Evolutionary conservation across 1,140 invertebrate species (phyloP), one percentile per base, ranked within the genome.

Genomic region (Pseudomyrmex cubaensis): DNA sequence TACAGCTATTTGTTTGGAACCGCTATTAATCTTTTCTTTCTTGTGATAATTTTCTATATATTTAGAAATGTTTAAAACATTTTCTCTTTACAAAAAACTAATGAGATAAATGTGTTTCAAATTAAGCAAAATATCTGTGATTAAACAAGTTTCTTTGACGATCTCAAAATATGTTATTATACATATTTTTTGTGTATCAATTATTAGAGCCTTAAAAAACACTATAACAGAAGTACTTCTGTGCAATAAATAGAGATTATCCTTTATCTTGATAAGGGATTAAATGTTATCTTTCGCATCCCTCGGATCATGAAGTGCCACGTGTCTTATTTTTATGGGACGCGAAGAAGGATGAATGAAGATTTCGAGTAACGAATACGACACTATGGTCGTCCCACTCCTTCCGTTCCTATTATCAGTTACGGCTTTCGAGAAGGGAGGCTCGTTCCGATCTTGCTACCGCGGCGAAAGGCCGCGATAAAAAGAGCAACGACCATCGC

Each of bases 401-500:
- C 61, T 72, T 59, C 67, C 66, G 66, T 56, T 69, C 8, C 46
- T 72, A 80, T 80, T 80, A 80, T 80, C 76, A 69, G 75, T 78
- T 78, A 78, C 64, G 70, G 76, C 76, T 72, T 72, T 59, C 54
- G 17, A 46, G 76, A 67, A 44, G 15, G 15, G 20, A 48, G 54
- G 56, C 54, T 64, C 66, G 48, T 85, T 85, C 70, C 76, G 66
- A 73, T 66, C 66, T 10, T 12, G 56, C 63, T 17, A 20, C 64
- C 46, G 15, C 59, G 20, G 54, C 63, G 17, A 63, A 56, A 70
- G 48, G 63, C 61, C 50, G 52, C 22, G 73, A 85, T 87, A 89
- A 89, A 86, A 85, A 83, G 66, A 87, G 70, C 87, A 83, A 72
- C 54, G 75, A 80, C 84, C 70, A 87, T 76, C 77, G 70, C 62